These are phyloP conservation scores for Raja brachyura DNA, from an alignment of 2,113 vertebrate genomes.

Conservation along the genomic window DNA sequence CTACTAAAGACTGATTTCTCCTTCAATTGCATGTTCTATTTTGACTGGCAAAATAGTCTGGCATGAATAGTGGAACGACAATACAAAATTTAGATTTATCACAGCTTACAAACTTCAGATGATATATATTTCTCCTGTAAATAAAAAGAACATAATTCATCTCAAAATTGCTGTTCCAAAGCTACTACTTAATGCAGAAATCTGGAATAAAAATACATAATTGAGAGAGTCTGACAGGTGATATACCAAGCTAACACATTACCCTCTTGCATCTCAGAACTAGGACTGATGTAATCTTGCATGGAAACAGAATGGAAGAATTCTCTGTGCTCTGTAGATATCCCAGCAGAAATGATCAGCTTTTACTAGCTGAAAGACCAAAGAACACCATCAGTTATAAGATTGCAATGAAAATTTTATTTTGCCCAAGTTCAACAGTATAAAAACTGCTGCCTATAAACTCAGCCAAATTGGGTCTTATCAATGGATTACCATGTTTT, in stretches of 20 bases:
- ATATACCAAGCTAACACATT: neutral
- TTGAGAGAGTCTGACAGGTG: neutral
- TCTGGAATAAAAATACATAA: neutral
- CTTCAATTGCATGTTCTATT: neutral
- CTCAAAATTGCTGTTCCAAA: neutral
- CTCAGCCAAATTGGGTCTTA: neutral
- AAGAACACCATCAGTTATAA: neutral
- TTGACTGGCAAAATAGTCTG: neutral
- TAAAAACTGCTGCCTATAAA: neutral
- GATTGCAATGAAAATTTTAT: neutral
- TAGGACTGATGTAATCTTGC: neutral
- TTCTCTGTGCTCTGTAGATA: neutral
- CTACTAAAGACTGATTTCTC: no score
- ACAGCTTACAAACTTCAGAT: neutral
- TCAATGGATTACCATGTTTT: neutral
- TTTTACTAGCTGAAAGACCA: neutral
- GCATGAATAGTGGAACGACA: neutral
- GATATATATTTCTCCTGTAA: conserved; percentile 1
- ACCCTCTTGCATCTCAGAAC: neutral
- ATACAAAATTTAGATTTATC: neutral
- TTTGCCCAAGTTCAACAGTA: neutral
- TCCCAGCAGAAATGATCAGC: neutral
- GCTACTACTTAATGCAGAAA: neutral
- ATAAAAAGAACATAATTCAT: neutral
- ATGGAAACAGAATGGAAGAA: neutral